Evolutionary conservation across 2,888 invertebrate genomes (phyloP), one percentile per base, ranked within the genome.

Genomic region (Achlya flavicornis): DNA sequence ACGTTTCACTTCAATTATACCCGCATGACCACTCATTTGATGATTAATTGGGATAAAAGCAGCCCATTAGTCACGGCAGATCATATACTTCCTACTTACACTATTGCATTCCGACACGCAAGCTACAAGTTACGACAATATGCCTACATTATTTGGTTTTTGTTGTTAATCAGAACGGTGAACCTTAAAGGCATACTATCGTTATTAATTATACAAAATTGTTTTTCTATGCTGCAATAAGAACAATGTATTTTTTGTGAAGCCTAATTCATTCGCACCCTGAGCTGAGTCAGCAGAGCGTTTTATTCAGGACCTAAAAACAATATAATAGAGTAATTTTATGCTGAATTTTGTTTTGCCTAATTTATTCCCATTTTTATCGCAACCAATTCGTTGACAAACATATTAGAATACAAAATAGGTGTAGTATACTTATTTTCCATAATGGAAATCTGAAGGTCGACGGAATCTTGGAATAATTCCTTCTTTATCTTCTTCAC

Each of bases 11-110:
- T 53, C 16, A 53, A 53, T 53, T 53, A 53, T 53, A 19, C 19
- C n/a, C 53, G 14, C 14, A 14, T 19, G 5, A 10, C 8, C 19
- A 10, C 53, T 53, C 53, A 19, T 53, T 53, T 53, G 19, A 19
- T 53, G 53, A 53, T 53, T 53, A 19, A 53, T 14, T 53, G 53
- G 19, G 53, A 53, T 53, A 53, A 53, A 41, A 53, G 10, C 7
- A 19, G 53, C 53, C 53, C 19, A 53, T 53, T 53, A 53, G 53
- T 53, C 53, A 53, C 53, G 53, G 10, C 53, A 19, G 53, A 53
- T 53, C 53, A 53, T 53, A 53, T 53, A 53, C 53, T 53, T 53
- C 53, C 53, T 53, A 19, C 53, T 53, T 19, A 53, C 19, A 53
- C 19, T 53, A 53, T 53, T 53, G 19, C 6, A 53, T 53, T 53